Percentiles rank a stretch among this genome's conserved stretches.
Evolutionary conservation across 2,113 vertebrate genomes (phyloP).

Genomic region (Coracopsis vasa): DNA sequence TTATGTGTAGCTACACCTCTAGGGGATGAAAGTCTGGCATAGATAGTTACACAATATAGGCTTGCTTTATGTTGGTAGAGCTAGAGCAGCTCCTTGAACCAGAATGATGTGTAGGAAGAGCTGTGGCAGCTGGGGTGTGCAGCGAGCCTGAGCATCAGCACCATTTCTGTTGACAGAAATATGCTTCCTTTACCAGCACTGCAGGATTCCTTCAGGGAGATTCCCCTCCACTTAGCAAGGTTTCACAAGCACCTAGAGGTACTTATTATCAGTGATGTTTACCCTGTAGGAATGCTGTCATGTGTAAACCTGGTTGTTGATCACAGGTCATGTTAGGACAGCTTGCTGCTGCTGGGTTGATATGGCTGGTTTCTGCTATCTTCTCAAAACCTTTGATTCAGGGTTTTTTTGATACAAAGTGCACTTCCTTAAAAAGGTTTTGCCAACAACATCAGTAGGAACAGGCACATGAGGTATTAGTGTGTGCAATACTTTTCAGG

Average conservation of each 20-base stretch:
- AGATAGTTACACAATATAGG: neutral
- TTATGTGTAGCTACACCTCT: neutral
- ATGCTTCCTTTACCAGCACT: neutral
- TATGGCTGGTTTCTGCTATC: neutral
- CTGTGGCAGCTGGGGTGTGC: neutral
- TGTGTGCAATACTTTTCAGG: neutral
- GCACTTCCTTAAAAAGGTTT: neutral
- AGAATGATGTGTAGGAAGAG: neutral
- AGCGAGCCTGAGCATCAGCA: neutral
- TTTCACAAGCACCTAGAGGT: neutral
- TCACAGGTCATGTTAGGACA: neutral
- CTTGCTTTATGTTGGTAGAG: neutral
- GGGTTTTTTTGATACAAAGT: neutral
- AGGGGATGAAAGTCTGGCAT: neutral
- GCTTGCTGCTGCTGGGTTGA: neutral
- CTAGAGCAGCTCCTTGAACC: neutral
- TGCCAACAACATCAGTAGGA: neutral
- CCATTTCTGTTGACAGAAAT: neutral
- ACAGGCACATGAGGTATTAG: neutral
- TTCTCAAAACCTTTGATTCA: neutral
- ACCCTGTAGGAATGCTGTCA: neutral
- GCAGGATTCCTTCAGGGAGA: neutral
- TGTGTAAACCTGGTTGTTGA: fast-evolving
- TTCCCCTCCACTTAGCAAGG: fast-evolving
- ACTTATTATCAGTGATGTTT: neutral